phyloP scores from a whole-genome alignment of 2,888 invertebrate species.

The Cataglyphis cursor region DNA sequence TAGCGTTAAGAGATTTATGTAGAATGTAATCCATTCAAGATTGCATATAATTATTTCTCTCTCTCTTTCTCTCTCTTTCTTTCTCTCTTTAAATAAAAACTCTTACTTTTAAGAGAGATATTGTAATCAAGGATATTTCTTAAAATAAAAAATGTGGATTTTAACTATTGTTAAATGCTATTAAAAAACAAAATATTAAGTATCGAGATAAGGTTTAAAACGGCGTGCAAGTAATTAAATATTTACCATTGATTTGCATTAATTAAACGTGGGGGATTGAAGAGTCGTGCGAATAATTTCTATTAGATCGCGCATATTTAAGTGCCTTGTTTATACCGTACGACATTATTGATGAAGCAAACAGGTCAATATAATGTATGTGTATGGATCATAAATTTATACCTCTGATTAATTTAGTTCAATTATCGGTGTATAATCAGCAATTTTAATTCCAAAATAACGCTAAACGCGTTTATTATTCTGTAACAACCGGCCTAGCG shows the following conservation, averaged over 20 bases:
- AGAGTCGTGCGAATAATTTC: slow-evolving; percentile 17
- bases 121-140: not conserved
- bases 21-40: not conserved
- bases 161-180: not conserved
- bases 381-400: slow-evolving; percentile 41
- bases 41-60: not conserved
- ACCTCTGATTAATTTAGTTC: slow-evolving; percentile 51
- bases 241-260: slow-evolving; percentile 39
- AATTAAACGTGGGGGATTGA: slow-evolving; percentile 36
- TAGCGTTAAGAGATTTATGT: not conserved
- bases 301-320: slow-evolving; percentile 47
- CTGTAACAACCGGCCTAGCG: slow-evolving; percentile 44
- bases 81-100: not conserved
- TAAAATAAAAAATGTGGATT: not conserved
- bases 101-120: not conserved
- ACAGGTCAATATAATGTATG: slow-evolving; percentile 31
- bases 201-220: not conserved
- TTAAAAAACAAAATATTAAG: slow-evolving; percentile 24
- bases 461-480: slow-evolving; percentile 52
- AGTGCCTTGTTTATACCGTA: slow-evolving; percentile 44
- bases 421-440: slow-evolving; percentile 50
- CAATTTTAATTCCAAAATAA: slow-evolving; percentile 55
- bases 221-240: slow-evolving; percentile 29
- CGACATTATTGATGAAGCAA: slow-evolving; percentile 52
- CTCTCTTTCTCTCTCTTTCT: not conserved